Conservation (phyloP, 2,888 invertebrate species). For the Polyommatus iphigenia region DNA sequence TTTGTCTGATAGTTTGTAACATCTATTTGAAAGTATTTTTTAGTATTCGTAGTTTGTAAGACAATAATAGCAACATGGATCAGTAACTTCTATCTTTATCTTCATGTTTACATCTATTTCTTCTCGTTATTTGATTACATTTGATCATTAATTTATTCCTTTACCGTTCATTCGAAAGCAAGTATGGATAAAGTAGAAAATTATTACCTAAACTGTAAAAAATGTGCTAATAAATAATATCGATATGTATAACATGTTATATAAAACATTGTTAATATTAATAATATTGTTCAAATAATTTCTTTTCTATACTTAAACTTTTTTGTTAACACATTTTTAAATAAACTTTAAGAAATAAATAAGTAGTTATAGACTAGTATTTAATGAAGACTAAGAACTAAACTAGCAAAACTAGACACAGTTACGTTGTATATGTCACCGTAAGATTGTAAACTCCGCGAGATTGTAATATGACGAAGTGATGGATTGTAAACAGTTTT, state of each 20-base stretch:
- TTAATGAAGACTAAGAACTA: slow-evolving; percentile 10
- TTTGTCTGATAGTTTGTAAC: too few relatives aligned
- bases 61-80: too few relatives aligned
- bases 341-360: neutral
- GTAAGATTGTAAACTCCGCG: too few relatives aligned
- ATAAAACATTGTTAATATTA: neutral
- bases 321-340: neutral
- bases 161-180: neutral
- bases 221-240: slow-evolving; percentile 12
- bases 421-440: slow-evolving; percentile 5
- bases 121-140: neutral
- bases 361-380: slow-evolving; percentile 13
- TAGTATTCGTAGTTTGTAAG: too few relatives aligned
- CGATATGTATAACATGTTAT: slow-evolving; percentile 11
- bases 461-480: too few relatives aligned
- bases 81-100: too few relatives aligned
- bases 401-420: slow-evolving; percentile 7
- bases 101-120: neutral
- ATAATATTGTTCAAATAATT: neutral
- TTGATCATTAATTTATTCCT: neutral
- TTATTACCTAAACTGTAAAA: neutral
- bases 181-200: neutral
- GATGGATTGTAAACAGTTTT: too few relatives aligned
- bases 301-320: neutral
- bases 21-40: too few relatives aligned